These are phyloP conservation scores for Drosophila merina DNA, from an alignment of 2,888 invertebrate species.

Conservation along the genomic window DNA sequence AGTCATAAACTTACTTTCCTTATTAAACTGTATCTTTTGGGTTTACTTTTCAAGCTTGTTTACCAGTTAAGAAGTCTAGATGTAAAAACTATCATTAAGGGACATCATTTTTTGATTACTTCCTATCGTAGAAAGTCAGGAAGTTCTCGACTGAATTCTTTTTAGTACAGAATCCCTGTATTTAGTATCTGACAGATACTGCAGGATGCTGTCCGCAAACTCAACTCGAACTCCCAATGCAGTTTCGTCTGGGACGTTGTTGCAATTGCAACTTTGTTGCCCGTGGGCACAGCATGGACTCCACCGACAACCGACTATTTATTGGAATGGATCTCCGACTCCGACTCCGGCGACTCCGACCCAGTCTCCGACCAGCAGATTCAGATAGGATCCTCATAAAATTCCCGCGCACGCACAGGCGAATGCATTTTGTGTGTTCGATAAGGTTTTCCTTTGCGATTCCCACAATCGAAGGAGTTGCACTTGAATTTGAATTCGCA, in stretches of 20 bases:
- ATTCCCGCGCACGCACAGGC: constrained; percentile 43
- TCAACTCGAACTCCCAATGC: constrained; percentile 9
- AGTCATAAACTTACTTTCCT: no score
- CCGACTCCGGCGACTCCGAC: constrained; percentile 17
- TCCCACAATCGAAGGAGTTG: constrained; percentile 66
- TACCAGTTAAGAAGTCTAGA: no score
- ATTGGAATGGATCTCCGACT: constrained; percentile 29
- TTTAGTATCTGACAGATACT: constrained; percentile 37
- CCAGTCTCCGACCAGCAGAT: constrained; percentile 19
- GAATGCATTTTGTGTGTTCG: constrained; percentile 75
- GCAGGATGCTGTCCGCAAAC: constrained; percentile 13
- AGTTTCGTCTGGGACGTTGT: constrained; percentile 16
- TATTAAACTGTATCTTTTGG: no score
- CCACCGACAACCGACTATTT: constrained; percentile 34
- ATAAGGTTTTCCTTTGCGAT: constrained; percentile 51
- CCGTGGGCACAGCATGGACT: constrained; percentile 37
- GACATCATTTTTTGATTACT: no score
- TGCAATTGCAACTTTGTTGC: constrained; percentile 63
- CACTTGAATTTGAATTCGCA: constrained; percentile 63
- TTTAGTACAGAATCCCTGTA: constrained; percentile 3
- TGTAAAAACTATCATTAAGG: no score
- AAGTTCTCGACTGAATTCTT: not conserved
- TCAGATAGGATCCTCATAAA: constrained; percentile 44
- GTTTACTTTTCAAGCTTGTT: no score
- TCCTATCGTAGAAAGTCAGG: not conserved